Evolutionary conservation across 2,113 vertebrate genomes (phyloP).

Genomic region (Sapajus apella): DNA sequence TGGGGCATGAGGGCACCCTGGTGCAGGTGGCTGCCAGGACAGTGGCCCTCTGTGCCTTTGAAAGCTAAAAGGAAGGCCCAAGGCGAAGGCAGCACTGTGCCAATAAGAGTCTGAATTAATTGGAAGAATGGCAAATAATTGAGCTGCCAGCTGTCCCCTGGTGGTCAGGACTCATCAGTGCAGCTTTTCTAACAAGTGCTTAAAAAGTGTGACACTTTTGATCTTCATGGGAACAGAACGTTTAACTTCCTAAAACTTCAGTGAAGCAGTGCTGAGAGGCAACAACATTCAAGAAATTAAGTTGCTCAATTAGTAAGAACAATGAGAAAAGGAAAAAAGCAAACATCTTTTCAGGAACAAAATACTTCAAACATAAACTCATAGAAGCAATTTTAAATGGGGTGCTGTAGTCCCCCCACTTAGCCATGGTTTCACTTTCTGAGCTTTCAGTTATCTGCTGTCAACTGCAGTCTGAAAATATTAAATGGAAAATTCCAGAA

Average conservation of each 20-base stretch:
- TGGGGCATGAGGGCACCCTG: neutral
- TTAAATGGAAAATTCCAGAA: neutral
- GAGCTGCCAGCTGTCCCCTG: slow-evolving; percentile 1
- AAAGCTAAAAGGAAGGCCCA: no score
- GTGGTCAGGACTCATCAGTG: neutral
- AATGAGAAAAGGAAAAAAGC: neutral
- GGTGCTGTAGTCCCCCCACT: neutral
- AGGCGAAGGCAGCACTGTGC: neutral
- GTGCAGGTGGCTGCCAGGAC: neutral
- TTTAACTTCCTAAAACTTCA: neutral
- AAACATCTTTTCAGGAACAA: neutral
- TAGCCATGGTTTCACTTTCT: neutral
- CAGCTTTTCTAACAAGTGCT: neutral
- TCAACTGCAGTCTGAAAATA: neutral
- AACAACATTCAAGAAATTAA: neutral
- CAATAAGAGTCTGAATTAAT: neutral
- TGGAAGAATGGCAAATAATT: neutral
- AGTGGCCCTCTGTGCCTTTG: neutral
- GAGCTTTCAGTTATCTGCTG: neutral
- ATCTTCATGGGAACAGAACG: neutral
- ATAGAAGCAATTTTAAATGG: neutral
- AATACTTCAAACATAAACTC: neutral
- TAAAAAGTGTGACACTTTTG: neutral
- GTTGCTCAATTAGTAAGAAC: neutral
- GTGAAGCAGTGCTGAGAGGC: neutral